These are phyloP conservation scores for human DNA, from an alignment of 2,113 vertebrate species.

Conservation along the genomic window DNA sequence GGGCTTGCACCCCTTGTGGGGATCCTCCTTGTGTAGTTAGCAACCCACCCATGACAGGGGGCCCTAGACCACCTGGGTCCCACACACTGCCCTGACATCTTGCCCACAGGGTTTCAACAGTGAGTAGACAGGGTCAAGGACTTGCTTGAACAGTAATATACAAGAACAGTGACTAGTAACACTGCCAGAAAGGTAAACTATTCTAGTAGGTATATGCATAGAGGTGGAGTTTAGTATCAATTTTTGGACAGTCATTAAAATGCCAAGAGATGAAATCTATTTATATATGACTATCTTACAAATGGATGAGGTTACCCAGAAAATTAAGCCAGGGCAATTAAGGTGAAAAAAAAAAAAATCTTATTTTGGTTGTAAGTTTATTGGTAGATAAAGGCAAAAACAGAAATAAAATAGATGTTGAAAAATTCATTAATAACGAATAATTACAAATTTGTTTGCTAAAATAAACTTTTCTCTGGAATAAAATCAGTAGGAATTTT, in stretches of 20 bases:
- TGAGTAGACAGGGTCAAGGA: background rate
- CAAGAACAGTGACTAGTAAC: background rate
- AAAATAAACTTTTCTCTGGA: constrained; percentile 28
- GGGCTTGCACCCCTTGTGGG: rapidly evolving
- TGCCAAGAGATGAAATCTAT: background rate
- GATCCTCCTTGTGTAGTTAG: background rate
- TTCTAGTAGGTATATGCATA: background rate
- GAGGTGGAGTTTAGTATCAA: background rate
- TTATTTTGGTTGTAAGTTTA: constrained; percentile 24
- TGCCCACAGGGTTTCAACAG: background rate
- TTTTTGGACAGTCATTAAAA: background rate
- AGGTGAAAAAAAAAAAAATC: constrained; percentile 18
- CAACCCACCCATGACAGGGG: background rate
- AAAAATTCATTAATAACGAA: constrained; percentile 30
- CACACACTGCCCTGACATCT: background rate
- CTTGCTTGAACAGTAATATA: background rate
- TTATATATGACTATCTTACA: background rate
- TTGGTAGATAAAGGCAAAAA: constrained; percentile 29
- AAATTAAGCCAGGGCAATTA: constrained; percentile 28
- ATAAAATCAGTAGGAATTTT: constrained; percentile 55
- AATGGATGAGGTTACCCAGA: background rate
- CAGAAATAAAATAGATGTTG: background rate
- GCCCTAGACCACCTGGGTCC: rapidly evolving
- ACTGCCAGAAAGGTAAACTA: background rate
- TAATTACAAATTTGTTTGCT: constrained; percentile 15